phyloP scores from a whole-genome alignment of 2,888 invertebrate genomes.

The Marasmarcha lunaedactyla region DNA sequence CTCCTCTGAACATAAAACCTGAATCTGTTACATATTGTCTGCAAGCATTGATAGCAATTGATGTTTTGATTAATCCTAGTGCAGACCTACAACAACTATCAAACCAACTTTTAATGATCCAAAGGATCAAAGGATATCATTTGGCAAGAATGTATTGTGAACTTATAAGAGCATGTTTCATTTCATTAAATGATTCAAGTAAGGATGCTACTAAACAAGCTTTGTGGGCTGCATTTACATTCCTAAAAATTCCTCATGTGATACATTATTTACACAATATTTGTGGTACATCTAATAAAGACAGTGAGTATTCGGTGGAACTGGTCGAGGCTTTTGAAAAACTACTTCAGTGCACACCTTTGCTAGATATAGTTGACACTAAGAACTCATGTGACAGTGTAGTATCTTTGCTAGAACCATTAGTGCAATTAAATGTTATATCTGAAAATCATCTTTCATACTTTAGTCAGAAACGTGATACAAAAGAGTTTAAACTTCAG shows the following conservation, averaged over 20 bases:
- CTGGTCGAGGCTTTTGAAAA: constrained; percentile 87
- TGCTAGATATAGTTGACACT: constrained; percentile 90
- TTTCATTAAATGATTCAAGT: constrained; percentile 89
- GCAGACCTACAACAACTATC: constrained; percentile 85
- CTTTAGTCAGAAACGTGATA: constrained; percentile 73
- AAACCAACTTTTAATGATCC: constrained; percentile 85
- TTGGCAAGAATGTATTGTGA: constrained; percentile 87
- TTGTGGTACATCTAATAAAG: constrained; percentile 67
- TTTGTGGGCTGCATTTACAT: constrained; percentile 94
- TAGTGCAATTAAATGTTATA: constrained; percentile 83
- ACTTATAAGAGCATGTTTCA: constrained; percentile 88
- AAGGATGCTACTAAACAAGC: constrained; percentile 85
- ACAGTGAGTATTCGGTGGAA: constrained; percentile 78
- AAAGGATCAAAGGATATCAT: constrained; percentile 86
- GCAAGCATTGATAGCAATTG: constrained; percentile 86
- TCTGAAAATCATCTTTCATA: constrained; percentile 82
- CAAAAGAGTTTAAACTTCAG: constrained; percentile 71
- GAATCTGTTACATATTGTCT: constrained; percentile 80
- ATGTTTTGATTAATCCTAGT: constrained; percentile 87
- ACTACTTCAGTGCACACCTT: constrained; percentile 84
- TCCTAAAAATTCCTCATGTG: constrained; percentile 89
- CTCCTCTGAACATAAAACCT: constrained; percentile 62
- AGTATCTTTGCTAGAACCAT: constrained; percentile 84
- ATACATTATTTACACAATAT: constrained; percentile 76
- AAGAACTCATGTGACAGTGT: constrained; percentile 91